Evolutionary conservation across 2,113 vertebrate species (phyloP), one percentile per base, ranked within the genome.

Genomic region (Tetrao urogallus): DNA sequence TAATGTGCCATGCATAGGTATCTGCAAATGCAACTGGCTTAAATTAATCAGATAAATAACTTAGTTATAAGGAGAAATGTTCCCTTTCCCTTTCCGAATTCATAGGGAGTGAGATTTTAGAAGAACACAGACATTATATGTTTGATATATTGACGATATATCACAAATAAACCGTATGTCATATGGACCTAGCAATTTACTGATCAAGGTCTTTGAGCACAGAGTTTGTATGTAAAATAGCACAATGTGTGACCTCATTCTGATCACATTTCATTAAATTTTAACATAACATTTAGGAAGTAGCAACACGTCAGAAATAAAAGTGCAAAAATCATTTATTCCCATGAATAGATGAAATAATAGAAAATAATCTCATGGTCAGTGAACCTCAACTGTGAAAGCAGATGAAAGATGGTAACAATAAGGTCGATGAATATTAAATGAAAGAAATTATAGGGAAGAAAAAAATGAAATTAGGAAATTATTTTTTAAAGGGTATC

Each of bases 381-480:
- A 71, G 28, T 80, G 60, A 80, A 43, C 50, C 34, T 88, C 52
- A 71, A 13, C 83, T 48, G 42, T 27, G 24, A 57, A 75, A 80
- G 25, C 28, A 60, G 25, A 88, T 80, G 89, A 93, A 93, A 88
- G 58, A 93, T 82, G 42, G 18, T 64, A 85, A 89, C 50, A 87
- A 82, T 88, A 82, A 92, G 30, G 11, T 24, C 20, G 89, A 89
- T 91, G 75, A 93, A 93, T 94, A 86, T 82, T 82, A 95, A 92
- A 93, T 85, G n/a, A 87, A 92, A 67, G 8, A 72, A 95, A 89
- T 74, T 64, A 75, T 42, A 63, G 30, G 75, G 74, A 74, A 86
- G 56, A 72, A 94, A 89, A 57, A 94, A 92, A 87, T 47, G 60
- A 81, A 88, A 87, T 90, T 90, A 89, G 60, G 57, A 85, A 95